A percentile compares a stretch with the other conserved stretches of the same genome.
These are phyloP conservation scores for Psephotus haematonotus DNA, from an alignment of 2,113 vertebrate genomes.

Conservation along the genomic window DNA sequence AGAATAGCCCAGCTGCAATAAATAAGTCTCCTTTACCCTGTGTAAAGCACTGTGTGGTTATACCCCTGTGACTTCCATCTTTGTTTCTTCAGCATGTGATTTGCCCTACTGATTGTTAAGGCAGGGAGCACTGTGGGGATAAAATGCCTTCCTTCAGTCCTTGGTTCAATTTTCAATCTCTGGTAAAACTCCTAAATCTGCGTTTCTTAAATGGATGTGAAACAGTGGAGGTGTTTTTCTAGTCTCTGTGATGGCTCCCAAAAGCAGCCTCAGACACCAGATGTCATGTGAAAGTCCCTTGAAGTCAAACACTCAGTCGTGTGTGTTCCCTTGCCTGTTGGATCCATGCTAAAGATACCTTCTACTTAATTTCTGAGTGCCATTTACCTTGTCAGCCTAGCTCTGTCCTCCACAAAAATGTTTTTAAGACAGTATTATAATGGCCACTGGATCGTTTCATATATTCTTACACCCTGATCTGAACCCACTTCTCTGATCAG, in stretches of 20 bases:
- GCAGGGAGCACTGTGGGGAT: not conserved
- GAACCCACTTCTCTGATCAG: not conserved
- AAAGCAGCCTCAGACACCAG: not conserved
- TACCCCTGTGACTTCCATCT: not conserved
- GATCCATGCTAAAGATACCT: not conserved
- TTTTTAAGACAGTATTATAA: not conserved
- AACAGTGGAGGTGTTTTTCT: not conserved
- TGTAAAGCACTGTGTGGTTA: not conserved
- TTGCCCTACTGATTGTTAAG: not conserved
- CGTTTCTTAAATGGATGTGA: not conserved
- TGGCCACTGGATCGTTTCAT: not conserved
- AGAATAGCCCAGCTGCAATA: not conserved
- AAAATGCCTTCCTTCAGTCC: not conserved
- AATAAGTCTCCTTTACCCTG: not conserved
- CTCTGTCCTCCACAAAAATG: not conserved
- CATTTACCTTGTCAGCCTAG: not conserved
- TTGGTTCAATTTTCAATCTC: not conserved
- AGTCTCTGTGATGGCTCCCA: not conserved
- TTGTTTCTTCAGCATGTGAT: not conserved
- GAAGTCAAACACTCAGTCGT: rapidly evolving
- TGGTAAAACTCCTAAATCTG: not conserved
- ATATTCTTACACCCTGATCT: not conserved
- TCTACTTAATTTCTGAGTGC: not conserved
- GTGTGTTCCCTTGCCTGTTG: not conserved
- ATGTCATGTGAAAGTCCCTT: not conserved